Percentiles rank a stretch among this genome's conserved stretches.
Conservation (phyloP, 2,888 invertebrate genomes). For the Drosophila borborema region DNA sequence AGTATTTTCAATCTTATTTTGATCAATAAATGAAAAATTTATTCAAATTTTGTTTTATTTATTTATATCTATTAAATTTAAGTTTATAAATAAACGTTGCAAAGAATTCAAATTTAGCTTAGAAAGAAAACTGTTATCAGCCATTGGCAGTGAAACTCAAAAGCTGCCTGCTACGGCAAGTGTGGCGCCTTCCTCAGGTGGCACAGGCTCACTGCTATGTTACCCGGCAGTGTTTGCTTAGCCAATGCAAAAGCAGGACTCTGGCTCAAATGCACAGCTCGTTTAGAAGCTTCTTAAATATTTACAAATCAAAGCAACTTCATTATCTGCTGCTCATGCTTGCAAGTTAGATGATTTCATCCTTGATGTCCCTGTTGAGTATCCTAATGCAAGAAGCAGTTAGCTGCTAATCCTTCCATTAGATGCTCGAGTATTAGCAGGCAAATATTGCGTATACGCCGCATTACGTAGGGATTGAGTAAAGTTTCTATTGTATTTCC, state of each 20-base stretch:
- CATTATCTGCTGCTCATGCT: not conserved
- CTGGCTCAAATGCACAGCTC: too few relatives aligned
- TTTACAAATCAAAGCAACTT: not conserved
- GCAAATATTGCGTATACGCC: not conserved
- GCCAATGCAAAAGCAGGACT: too few relatives aligned
- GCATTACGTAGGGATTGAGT: conserved; percentile 8
- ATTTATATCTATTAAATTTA: not conserved
- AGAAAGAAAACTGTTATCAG: not conserved
- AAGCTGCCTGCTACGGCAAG: not conserved
- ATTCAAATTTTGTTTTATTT: not conserved
- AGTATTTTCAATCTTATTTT: not conserved
- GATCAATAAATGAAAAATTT: not conserved
- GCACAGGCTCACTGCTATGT: not conserved
- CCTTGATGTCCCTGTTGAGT: not conserved
- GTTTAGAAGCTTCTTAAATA: not conserved
- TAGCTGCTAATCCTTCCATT: not conserved
- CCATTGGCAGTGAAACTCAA: not conserved
- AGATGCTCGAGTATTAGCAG: too few relatives aligned
- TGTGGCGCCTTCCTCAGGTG: not conserved
- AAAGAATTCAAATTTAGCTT: not conserved
- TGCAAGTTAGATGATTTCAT: not conserved
- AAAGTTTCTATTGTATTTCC: not conserved
- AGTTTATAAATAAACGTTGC: not conserved
- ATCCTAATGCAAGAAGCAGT: not conserved
- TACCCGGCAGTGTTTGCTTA: too few relatives aligned